phyloP scores from a whole-genome alignment of 2,888 invertebrate species.

The Erebia ligea region DNA sequence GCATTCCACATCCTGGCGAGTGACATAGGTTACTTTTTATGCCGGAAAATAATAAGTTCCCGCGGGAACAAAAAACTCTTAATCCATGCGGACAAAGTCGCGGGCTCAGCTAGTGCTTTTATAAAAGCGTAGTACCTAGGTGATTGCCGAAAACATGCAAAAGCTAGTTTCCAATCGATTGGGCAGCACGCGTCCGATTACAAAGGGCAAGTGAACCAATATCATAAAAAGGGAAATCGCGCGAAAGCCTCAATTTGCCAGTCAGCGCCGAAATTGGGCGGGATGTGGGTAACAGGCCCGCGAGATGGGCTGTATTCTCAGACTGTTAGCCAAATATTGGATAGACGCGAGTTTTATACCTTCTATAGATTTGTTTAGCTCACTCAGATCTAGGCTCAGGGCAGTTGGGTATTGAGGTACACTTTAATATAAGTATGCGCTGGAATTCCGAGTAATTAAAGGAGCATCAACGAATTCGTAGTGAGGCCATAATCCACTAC shows the following conservation, averaged over 20 bases:
- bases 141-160: background rate
- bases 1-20: too few relatives aligned
- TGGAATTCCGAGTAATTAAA: background rate
- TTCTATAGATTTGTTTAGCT: constrained; percentile 9
- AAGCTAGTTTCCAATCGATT: constrained; percentile 15
- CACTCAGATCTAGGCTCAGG: background rate
- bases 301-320: constrained; percentile 19
- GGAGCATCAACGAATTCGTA: background rate
- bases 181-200: background rate
- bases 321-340: constrained; percentile 33
- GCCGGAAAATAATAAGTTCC: too few relatives aligned
- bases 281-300: constrained; percentile 6
- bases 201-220: constrained; percentile 1
- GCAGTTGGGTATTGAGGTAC: background rate
- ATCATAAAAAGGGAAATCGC: constrained; percentile 19
- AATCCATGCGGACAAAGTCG: too few relatives aligned
- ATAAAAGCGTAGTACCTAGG: background rate
- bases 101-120: too few relatives aligned
- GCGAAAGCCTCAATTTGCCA: constrained; percentile 21
- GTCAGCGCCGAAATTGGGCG: constrained; percentile 20
- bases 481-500: background rate
- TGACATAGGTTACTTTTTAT: too few relatives aligned
- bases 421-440: background rate
- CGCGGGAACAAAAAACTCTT: too few relatives aligned
- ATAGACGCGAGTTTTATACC: background rate